These are phyloP conservation scores for Tarsius wallacei DNA, from an alignment of 2,797 vertebrate species.

Conservation along the genomic window DNA sequence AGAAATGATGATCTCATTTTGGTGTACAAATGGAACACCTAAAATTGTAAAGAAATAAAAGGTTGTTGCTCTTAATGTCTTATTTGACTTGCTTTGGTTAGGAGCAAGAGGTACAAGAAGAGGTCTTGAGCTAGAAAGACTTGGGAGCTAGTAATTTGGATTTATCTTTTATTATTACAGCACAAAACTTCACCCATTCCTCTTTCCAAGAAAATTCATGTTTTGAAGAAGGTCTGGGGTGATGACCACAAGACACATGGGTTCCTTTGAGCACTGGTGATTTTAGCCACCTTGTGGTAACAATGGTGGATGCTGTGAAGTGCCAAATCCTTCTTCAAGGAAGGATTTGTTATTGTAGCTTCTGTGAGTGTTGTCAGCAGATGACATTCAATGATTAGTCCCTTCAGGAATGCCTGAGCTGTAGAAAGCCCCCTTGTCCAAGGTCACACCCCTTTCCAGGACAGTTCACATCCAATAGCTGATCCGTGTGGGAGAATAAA, in stretches of 20 bases:
- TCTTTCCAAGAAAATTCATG: neutral
- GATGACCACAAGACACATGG: neutral
- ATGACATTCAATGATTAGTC: neutral
- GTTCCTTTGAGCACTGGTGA: neutral
- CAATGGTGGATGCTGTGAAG: neutral
- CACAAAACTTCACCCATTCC: neutral
- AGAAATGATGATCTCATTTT: conserved; percentile 12
- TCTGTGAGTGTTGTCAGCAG: neutral
- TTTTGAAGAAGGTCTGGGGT: neutral
- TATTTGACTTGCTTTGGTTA: conserved; percentile 32
- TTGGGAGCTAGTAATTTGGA: neutral
- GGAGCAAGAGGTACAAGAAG: neutral
- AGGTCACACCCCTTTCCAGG: neutral
- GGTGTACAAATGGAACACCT: conserved; percentile 21
- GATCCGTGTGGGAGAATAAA: neutral
- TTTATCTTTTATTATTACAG: conserved; percentile 20
- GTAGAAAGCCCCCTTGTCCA: neutral
- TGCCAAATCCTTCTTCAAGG: neutral
- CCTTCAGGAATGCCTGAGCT: neutral
- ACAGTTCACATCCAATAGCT: neutral
- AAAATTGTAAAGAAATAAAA: conserved; percentile 12
- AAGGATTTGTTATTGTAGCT: neutral
- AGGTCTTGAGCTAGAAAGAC: neutral
- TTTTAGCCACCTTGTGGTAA: neutral
- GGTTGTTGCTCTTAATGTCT: conserved; percentile 15